Percentiles rank a stretch among this genome's conserved stretches.
Conservation (phyloP, 2,113 vertebrate genomes). For the Athene cunicularia region DNA sequence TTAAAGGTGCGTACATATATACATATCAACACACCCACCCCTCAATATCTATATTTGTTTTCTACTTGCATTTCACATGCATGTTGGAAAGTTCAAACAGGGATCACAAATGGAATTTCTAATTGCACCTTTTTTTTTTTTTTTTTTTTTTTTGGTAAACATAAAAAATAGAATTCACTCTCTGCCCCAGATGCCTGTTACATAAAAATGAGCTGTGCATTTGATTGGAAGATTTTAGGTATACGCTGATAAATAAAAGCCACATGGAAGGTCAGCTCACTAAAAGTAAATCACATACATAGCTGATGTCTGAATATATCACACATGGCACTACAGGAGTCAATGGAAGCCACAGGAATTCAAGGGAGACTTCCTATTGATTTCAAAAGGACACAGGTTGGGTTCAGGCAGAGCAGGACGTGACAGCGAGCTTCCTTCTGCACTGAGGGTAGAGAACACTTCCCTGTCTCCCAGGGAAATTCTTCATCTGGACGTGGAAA, state of each 20-base stretch:
- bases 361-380: not conserved
- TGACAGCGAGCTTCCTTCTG: not conserved
- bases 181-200: not conserved
- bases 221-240: not conserved
- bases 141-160: not conserved
- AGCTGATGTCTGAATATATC: not conserved
- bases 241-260: not conserved
- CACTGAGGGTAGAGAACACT: not conserved
- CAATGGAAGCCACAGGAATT: not conserved
- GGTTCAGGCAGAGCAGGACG: not conserved
- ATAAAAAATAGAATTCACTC: not conserved
- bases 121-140: not conserved
- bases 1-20: not conserved
- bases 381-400: not conserved
- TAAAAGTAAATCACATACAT: not conserved
- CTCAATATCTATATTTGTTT: not conserved
- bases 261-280: not conserved
- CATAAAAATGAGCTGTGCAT: not conserved
- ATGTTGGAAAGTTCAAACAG: not conserved
- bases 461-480: not conserved
- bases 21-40: not conserved
- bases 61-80: not conserved
- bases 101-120: not conserved
- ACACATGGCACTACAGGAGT: not conserved
- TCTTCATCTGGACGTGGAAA: not conserved